A percentile compares a stretch with the other conserved stretches of the same genome.
These are phyloP conservation scores for Cynaeus angustus DNA, from an alignment of 2,888 invertebrate species.

Conservation along the genomic window DNA sequence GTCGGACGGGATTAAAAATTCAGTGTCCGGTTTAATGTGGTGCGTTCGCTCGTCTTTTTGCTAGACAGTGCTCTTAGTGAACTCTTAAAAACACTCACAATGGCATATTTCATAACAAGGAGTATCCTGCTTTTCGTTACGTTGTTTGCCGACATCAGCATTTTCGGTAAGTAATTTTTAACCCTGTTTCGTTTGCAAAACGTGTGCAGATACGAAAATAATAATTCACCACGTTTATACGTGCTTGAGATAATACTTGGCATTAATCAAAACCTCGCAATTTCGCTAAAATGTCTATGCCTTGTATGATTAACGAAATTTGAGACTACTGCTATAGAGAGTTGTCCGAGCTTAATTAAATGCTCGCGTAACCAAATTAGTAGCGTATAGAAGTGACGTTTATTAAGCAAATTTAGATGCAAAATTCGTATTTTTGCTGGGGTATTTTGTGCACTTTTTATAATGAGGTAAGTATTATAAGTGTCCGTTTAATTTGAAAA, in stretches of 20 bases:
- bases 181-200: no score
- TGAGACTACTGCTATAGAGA: constrained; percentile 29
- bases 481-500: constrained; percentile 29
- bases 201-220: constrained; percentile 29
- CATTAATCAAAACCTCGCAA: constrained; percentile 35
- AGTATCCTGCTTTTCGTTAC: constrained; percentile 50
- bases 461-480: constrained; percentile 22
- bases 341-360: constrained; percentile 38
- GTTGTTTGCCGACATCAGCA: constrained; percentile 50
- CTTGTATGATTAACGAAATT: constrained; percentile 21
- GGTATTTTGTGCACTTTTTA: constrained; percentile 2
- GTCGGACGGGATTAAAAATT: constrained; percentile 9
- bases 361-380: constrained; percentile 34
- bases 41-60: constrained; percentile 19
- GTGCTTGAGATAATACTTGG: constrained; percentile 39
- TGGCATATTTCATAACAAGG: constrained; percentile 52
- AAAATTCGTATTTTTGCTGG: no score
- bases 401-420: constrained; percentile 23
- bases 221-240: constrained; percentile 39
- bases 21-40: constrained; percentile 27
- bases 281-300: constrained; percentile 27
- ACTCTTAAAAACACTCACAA: constrained; percentile 38
- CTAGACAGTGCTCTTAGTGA: constrained; percentile 25
- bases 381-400: constrained; percentile 24
- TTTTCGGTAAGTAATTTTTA: constrained; percentile 51